Evolutionary conservation across 64 coral and sea anemone genomes (phyloP).

Genomic region (Porites australiensis): DNA sequence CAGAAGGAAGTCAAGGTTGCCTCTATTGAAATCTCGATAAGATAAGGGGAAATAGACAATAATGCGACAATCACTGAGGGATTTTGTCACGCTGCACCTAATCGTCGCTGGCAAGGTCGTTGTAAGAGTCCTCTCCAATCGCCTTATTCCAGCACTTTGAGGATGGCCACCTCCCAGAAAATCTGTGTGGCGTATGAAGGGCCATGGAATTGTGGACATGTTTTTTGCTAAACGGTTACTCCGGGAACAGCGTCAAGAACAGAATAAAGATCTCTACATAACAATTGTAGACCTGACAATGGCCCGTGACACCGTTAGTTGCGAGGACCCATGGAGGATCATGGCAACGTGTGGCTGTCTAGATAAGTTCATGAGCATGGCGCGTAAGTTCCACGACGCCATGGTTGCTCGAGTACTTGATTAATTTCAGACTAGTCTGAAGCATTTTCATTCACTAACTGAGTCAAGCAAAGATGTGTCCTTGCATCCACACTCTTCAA

Average conservation of each 20-base stretch:
- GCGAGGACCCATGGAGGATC: not conserved
- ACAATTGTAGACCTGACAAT: slow-evolving; percentile 15
- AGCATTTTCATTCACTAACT: not conserved
- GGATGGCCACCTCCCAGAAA: slow-evolving; percentile 1
- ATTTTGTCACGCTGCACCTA: not conserved
- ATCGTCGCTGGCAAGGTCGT: slow-evolving; percentile 13
- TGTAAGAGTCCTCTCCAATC: slow-evolving; percentile 5
- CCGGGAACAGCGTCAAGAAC: slow-evolving; percentile 23
- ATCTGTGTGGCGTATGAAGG: slow-evolving; percentile 8
- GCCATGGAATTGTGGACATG: slow-evolving; percentile 3
- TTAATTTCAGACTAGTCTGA: not conserved
- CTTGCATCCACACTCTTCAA: not conserved
- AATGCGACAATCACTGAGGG: slow-evolving; percentile 31
- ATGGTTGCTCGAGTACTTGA: slow-evolving; percentile 14
- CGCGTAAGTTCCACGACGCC: slow-evolving; percentile 20
- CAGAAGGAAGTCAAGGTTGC: not conserved
- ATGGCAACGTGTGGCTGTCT: slow-evolving; percentile 13
- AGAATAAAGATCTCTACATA: not conserved
- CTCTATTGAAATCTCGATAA: slow-evolving; percentile 19
- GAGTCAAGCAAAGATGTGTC: slow-evolving; percentile 16
- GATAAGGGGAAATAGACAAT: not conserved
- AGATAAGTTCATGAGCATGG: not conserved
- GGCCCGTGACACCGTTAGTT: slow-evolving; percentile 25
- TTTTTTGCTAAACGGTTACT: not conserved
- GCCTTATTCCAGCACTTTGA: not conserved